phyloP scores from a whole-genome alignment of 2,888 invertebrate species.

The Loripinus fragilis region DNA sequence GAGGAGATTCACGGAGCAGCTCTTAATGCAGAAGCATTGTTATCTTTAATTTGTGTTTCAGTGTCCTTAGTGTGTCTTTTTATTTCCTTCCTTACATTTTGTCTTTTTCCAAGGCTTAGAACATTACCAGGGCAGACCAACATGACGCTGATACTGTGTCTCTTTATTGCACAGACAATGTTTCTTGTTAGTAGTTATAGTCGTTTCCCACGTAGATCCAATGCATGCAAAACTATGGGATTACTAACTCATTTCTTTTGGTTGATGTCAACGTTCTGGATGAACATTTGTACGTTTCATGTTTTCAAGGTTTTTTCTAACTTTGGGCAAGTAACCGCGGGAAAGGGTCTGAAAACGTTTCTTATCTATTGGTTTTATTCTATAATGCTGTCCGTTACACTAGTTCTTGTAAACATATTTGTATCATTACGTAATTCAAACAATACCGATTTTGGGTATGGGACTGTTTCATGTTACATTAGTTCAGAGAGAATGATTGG shows the following conservation, averaged over 20 bases:
- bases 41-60: neutral
- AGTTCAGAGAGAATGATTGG: conserved; percentile 31
- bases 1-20: too few relatives aligned
- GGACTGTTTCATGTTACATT: conserved; percentile 40
- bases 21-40: neutral
- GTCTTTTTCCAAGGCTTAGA: conserved; percentile 34
- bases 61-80: conserved; percentile 37
- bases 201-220: conserved; percentile 18
- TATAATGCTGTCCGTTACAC: conserved; percentile 12
- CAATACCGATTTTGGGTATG: conserved; percentile 35
- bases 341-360: conserved; percentile 17
- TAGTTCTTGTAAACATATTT: conserved; percentile 31
- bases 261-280: conserved; percentile 49
- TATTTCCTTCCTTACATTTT: conserved; percentile 32
- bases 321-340: neutral
- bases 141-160: conserved; percentile 29
- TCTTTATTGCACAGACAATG: conserved; percentile 39
- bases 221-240: conserved; percentile 35
- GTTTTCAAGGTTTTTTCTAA: conserved; percentile 30
- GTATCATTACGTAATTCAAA: conserved; percentile 13
- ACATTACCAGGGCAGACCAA: conserved; percentile 53
- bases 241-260: conserved; percentile 45
- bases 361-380: conserved; percentile 26
- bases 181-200: conserved; percentile 20
- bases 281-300: conserved; percentile 51